phyloP scores from a whole-genome alignment of 2,888 invertebrate genomes.

The Ctena decussata region DNA sequence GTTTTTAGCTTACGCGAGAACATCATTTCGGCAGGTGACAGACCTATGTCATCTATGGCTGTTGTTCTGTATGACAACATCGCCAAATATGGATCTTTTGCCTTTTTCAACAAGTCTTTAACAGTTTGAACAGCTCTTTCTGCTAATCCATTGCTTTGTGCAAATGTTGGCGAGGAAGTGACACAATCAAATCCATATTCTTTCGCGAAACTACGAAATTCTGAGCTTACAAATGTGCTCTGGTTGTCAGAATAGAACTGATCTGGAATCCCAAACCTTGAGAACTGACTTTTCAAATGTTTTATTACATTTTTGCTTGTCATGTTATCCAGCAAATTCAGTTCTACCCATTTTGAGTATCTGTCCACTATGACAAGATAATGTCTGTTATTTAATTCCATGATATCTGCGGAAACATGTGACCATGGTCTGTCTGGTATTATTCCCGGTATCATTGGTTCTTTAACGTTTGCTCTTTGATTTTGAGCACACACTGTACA shows the following conservation, averaged over 20 bases:
- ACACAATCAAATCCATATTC: constrained; percentile 28
- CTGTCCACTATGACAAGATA: constrained; percentile 37
- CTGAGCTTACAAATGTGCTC: constrained; percentile 52
- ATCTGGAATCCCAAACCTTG: constrained; percentile 61
- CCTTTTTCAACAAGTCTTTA: constrained; percentile 41
- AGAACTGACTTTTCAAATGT: constrained; percentile 47
- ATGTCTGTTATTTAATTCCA: constrained; percentile 19
- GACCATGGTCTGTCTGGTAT: constrained; percentile 33
- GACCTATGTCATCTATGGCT: background rate
- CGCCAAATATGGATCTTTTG: background rate
- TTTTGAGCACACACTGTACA: constrained; percentile 36
- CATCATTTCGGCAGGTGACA: background rate
- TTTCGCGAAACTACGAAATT: constrained; percentile 40
- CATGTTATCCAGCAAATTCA: constrained; percentile 11
- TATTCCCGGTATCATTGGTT: constrained; percentile 20
- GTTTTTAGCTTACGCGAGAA: background rate
- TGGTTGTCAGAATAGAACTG: constrained; percentile 58
- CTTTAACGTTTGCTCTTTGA: constrained; percentile 20
- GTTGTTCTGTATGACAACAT: background rate
- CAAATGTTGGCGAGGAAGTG: constrained; percentile 56
- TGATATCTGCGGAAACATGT: constrained; percentile 37
- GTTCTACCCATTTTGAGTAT: constrained; percentile 35
- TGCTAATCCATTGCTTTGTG: constrained; percentile 64
- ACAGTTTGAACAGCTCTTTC: constrained; percentile 64
- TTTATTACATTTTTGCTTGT: constrained; percentile 13